A percentile compares a stretch with the other conserved stretches of the same genome.
phyloP scores from a whole-genome alignment of 2,888 invertebrate genomes.

The Crioceris asparagi region DNA sequence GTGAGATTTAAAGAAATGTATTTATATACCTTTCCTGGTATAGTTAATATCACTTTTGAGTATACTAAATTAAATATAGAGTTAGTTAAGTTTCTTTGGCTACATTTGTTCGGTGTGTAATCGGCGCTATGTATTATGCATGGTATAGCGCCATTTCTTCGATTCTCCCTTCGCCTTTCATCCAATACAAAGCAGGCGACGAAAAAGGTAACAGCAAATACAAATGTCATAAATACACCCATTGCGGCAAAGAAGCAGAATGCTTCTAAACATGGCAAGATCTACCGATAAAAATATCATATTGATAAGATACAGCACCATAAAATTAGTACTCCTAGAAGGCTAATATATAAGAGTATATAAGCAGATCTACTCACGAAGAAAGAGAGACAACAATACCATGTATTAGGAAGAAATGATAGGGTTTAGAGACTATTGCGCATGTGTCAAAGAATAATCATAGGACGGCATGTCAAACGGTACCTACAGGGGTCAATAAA shows the following conservation, averaged over 20 bases:
- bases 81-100: conserved; percentile 47
- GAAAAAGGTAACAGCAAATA: conserved; percentile 72
- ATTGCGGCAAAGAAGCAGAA: conserved; percentile 73
- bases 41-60: conserved; percentile 53
- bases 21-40: conserved; percentile 53
- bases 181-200: conserved; percentile 67
- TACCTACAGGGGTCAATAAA: no score
- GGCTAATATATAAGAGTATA: no score
- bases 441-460: no score
- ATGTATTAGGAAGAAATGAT: no score
- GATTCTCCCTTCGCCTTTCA: conserved; percentile 48
- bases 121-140: conserved; percentile 52
- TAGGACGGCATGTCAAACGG: no score
- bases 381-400: no score
- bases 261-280: conserved; percentile 68
- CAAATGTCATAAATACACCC: conserved; percentile 64
- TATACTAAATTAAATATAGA: conserved; percentile 49
- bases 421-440: no score
- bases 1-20: no score
- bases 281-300: conserved; percentile 43
- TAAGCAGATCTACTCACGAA: no score
- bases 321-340: no score
- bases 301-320: no score
- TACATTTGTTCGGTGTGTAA: conserved; percentile 41
- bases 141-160: conserved; percentile 55